Evolutionary conservation across 2,797 vertebrate species (phyloP), one percentile per base, ranked within the genome.

Genomic region (Pogonophryne albipinna): DNA sequence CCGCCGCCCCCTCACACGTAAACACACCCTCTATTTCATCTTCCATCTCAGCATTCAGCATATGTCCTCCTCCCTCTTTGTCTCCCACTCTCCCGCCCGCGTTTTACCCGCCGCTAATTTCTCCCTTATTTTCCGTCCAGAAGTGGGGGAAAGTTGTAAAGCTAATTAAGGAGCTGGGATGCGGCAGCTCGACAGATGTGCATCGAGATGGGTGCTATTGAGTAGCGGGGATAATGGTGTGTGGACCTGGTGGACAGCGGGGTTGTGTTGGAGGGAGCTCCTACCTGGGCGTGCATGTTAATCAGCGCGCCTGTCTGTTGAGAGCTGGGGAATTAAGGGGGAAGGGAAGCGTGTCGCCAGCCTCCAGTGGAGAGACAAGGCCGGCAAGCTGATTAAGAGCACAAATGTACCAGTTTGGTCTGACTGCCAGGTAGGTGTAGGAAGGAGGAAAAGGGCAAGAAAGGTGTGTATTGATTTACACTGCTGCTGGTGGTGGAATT

Each of bases 261-360:
- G 86, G 80, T 80, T 84, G 88, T 90, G 86, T 87, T 85, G 85
- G 87, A 87, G 83, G 87, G 85, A 83, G 89, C 82, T 83, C 80
- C 83, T 91, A 93, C 92, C 91, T 93, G 90, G 90, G 89, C 84
- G 82, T 91, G 90, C 91, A 92, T 93, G 91, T 92, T 93, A 94
- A 93, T 92, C 86, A 93, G 91, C 12, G 58, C 17, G 81, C 68
- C 90, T 87, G 87, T 89, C 89, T 90, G 88, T 51, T 34, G 86
- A 91, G 87, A 87, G 87, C 79, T 10, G 62, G 85, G 79, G 91
- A 91, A 91, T 92, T 91, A 92, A 85, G 83, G 85, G 87, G 86
- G 87, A 89, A 90, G 90, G 86, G 89, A 90, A 91, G 90, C 86
- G 86, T 90, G 89, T 90, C 88, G 86, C 88, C 86, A 79, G 83